Conservation (phyloP, 2,113 vertebrate genomes). For the Pelecanus crispus region DNA sequence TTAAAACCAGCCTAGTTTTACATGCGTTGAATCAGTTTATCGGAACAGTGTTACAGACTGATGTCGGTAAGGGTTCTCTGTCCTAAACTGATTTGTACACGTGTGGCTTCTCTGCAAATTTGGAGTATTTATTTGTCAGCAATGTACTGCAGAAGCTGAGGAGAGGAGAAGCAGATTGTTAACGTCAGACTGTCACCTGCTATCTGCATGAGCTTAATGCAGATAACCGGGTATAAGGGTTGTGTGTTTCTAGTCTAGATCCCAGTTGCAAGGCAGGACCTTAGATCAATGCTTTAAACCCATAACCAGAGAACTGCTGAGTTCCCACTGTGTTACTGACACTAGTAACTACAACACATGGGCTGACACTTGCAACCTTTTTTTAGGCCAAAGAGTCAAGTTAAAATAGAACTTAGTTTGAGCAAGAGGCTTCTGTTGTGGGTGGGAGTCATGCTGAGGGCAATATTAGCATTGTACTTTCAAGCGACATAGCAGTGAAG, state of each 20-base stretch:
- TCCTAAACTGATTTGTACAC: not conserved
- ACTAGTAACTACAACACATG: not conserved
- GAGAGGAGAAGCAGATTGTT: not conserved
- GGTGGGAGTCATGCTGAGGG: not conserved
- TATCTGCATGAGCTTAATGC: not conserved
- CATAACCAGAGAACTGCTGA: not conserved
- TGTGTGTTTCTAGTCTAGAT: not conserved
- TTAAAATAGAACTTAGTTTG: conserved; percentile 40
- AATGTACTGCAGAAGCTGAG: not conserved
- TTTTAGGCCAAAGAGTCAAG: not conserved
- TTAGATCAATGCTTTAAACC: not conserved
- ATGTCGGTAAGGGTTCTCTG: not conserved
- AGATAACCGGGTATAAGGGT: not conserved
- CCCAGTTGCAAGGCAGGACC: not conserved
- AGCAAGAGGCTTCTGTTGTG: conserved; percentile 28
- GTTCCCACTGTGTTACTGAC: not conserved
- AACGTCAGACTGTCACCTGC: not conserved
- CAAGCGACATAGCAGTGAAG: not conserved
- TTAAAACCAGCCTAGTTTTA: not conserved
- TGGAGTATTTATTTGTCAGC: not conserved
- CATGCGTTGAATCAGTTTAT: not conserved
- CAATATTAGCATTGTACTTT: not conserved
- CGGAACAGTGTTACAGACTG: not conserved
- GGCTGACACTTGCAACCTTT: not conserved
- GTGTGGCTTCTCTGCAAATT: fast-evolving